These are phyloP conservation scores for Styela plicata DNA, from an alignment of 23 tunicate species.

Conservation along the genomic window DNA sequence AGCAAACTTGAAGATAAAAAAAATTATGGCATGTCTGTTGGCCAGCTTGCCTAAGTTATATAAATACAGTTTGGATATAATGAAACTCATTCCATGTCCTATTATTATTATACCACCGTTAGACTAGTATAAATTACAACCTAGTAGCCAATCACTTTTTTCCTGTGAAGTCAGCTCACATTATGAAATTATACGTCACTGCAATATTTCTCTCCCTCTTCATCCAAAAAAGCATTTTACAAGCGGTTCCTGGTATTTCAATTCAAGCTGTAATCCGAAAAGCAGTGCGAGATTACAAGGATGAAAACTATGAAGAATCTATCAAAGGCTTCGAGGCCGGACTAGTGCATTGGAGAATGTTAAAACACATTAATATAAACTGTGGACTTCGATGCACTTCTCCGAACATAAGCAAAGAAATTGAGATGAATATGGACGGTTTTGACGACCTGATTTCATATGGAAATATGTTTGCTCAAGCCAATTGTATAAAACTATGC, in stretches of 20 bases:
- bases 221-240: background rate
- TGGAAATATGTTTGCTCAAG: slow-evolving; percentile 69
- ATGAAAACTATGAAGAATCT: slow-evolving; percentile 25
- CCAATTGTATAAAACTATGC: slow-evolving; percentile 64
- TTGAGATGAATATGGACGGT: slow-evolving; percentile 36
- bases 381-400: slow-evolving; percentile 37
- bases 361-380: slow-evolving; percentile 21
- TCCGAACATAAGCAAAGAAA: slow-evolving; percentile 36
- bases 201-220: too few relatives aligned
- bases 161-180: too few relatives aligned
- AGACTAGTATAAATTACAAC: too few relatives aligned
- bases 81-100: too few relatives aligned
- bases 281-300: slow-evolving; percentile 19
- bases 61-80: too few relatives aligned
- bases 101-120: too few relatives aligned
- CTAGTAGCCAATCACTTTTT: too few relatives aligned
- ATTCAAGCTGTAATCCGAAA: slow-evolving; percentile 14
- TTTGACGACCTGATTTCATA: slow-evolving; percentile 30
- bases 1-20: too few relatives aligned
- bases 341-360: slow-evolving; percentile 50
- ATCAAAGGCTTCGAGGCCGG: slow-evolving; percentile 53
- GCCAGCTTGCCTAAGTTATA: too few relatives aligned
- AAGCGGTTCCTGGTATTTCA: background rate
- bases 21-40: too few relatives aligned
- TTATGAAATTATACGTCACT: too few relatives aligned